Evolutionary conservation across 2,888 invertebrate species (phyloP).

Genomic region (Ceramica pisi): DNA sequence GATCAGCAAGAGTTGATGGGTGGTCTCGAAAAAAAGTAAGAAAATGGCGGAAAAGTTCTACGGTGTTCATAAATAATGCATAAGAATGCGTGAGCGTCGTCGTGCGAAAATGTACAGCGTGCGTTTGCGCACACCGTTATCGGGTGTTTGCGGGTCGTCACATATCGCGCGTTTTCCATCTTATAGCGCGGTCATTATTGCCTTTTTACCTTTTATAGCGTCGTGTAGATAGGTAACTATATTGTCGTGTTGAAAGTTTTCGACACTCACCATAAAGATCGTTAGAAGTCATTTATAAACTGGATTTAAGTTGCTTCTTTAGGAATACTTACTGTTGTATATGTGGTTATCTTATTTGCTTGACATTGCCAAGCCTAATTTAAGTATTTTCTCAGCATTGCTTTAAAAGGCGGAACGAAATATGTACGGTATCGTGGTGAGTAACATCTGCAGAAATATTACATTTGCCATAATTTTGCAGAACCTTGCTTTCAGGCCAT

Average conservation of each 20-base stretch:
- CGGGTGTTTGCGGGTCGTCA: constrained; percentile 69
- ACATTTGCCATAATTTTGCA: constrained; percentile 26
- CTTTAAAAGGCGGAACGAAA: constrained; percentile 39
- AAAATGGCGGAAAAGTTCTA: constrained; percentile 85
- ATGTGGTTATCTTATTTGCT: constrained; percentile 49
- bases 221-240: constrained; percentile 59
- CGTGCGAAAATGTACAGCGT: constrained; percentile 83
- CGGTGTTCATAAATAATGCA: constrained; percentile 86
- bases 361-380: constrained; percentile 32
- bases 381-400: constrained; percentile 24
- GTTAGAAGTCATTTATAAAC: constrained; percentile 57
- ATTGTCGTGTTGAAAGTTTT: constrained; percentile 59
- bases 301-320: constrained; percentile 58
- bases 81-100: constrained; percentile 79
- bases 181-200: constrained; percentile 61
- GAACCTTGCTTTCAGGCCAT: constrained; percentile 32
- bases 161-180: constrained; percentile 69
- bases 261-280: constrained; percentile 57
- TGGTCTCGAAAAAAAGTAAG: constrained; percentile 78
- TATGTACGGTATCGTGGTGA: constrained; percentile 18
- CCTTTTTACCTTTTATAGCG: constrained; percentile 66
- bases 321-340: constrained; percentile 49
- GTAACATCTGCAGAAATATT: constrained; percentile 23
- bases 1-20: constrained; percentile 68
- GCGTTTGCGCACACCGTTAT: constrained; percentile 72